Base-by-base conservation (phyloP, 92 coral and sea anemone species). In the Diadumene lineata region DNA sequence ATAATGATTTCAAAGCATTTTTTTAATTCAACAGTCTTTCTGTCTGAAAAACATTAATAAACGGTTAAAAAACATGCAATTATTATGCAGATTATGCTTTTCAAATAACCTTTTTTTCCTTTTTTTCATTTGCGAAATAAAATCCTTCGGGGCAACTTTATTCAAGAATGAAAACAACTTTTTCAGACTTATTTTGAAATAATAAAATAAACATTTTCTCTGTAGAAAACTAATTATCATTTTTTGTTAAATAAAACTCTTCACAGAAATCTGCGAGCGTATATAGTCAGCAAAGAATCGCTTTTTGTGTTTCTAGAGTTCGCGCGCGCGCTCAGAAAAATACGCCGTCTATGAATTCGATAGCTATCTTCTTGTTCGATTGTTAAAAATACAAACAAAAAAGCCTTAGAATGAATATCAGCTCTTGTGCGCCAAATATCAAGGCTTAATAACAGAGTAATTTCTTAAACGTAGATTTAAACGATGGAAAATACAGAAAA, bases 141-240 rank as follows among this genome's bases (percentile, higher is more conserved):
- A 31, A 56, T 72, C 77, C 77, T 72, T 28, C 53, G 34, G 66
- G 75, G 77, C 77, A 72, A 33, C 50, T 72, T 25, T 72, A 32
- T 15, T n/a, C 32, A n/a, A 56, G 28, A 56, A 31, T 53, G 19
- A 53, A 4, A 53, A 13, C 10, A 53, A 3, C 6, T 4, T 53
- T 53, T 15, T 4, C 58, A 38, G 13, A 4, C 13, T 38, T 6
- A 13, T 13, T 6, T 38, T 38, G n/a, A n/a, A n/a, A n/a, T n/a
- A n/a, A n/a, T n/a, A n/a, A 53, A 53, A 16, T 53, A 53, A 53
- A 53, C 58, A 3, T 53, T 53, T 15, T 53, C 58, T 38, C 48
- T 38, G 6, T 6, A 38, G 13, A n/a, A n/a, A n/a, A n/a, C n/a
- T n/a, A n/a, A n/a, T n/a, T n/a, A n/a, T n/a, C n/a, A n/a, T n/a